phyloP scores from a whole-genome alignment of 1,140 invertebrate genomes.

The Drosophila erecta region DNA sequence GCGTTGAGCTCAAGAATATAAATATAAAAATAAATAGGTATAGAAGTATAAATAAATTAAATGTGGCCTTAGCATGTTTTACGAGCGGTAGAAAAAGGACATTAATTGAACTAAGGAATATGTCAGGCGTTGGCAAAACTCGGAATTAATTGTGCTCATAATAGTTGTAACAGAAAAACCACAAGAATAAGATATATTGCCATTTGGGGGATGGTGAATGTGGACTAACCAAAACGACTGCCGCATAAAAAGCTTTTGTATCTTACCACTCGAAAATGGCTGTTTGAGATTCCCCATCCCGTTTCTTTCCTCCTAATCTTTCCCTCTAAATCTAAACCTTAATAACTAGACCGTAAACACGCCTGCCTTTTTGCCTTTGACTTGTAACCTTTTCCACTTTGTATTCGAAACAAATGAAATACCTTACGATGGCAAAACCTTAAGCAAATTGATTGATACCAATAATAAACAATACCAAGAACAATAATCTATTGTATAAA shows the following conservation, averaged over 20 bases:
- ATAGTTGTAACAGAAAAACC: constrained; percentile 51
- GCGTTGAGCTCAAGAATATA: constrained; percentile 56
- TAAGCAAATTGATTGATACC: constrained; percentile 52
- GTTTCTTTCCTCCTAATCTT: constrained; percentile 4
- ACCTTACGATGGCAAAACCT: constrained; percentile 36
- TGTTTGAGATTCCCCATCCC: constrained; percentile 37
- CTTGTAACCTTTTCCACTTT: constrained; percentile 45
- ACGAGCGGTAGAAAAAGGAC: constrained; percentile 51
- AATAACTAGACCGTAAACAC: constrained; percentile 16
- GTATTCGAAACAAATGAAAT: constrained; percentile 43
- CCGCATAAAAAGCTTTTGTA: constrained; percentile 70
- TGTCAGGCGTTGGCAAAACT: constrained; percentile 24
- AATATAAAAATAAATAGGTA: constrained; percentile 42
- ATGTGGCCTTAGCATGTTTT: constrained; percentile 80
- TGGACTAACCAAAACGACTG: constrained; percentile 67
- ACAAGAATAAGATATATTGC: constrained; percentile 39
- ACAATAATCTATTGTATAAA: constrained; percentile 82
- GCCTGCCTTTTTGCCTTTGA: constrained; percentile 61
- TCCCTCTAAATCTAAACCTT: constrained; percentile 11
- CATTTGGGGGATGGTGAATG: constrained; percentile 23
- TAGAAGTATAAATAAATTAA: constrained; percentile 61
- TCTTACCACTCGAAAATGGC: constrained; percentile 37
- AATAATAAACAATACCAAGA: constrained; percentile 77
- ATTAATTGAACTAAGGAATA: constrained; percentile 47
- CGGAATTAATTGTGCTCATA: constrained; percentile 72